A percentile compares a stretch with the other conserved stretches of the same genome.
phyloP scores from a whole-genome alignment of 2,888 invertebrate genomes.

The Amblyjoppa proteus region DNA sequence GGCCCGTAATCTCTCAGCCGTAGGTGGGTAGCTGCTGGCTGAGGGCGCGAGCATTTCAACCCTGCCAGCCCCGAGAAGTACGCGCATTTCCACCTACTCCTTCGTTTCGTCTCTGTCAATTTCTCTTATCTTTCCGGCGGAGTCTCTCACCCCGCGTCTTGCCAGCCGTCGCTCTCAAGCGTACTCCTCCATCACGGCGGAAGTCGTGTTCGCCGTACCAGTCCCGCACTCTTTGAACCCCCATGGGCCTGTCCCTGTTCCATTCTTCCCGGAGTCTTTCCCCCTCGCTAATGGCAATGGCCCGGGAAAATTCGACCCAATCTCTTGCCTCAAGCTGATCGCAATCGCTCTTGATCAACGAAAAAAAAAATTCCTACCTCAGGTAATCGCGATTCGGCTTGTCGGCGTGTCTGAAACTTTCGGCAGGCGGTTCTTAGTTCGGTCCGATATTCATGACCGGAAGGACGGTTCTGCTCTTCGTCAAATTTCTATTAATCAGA shows the following conservation, averaged over 20 bases:
- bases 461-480: neutral
- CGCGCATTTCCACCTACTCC: constrained; percentile 56
- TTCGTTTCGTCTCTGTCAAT: constrained; percentile 71
- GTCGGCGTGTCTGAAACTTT: neutral
- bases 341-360: neutral
- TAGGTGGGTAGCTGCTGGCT: constrained; percentile 46
- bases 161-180: constrained; percentile 29
- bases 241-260: constrained; percentile 26
- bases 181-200: constrained; percentile 31
- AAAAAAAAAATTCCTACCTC: neutral
- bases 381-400: neutral
- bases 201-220: constrained; percentile 42
- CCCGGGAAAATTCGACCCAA: constrained; percentile 22
- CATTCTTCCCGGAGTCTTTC: constrained; percentile 33
- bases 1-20: constrained; percentile 62
- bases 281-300: constrained; percentile 26
- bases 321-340: neutral
- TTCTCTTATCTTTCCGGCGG: constrained; percentile 66
- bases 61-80: constrained; percentile 31
- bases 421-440: neutral
- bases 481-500: neutral
- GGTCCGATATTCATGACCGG: neutral
- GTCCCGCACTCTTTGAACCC: constrained; percentile 51
- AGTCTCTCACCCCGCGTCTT: constrained; percentile 36
- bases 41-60: constrained; percentile 52